phyloP scores from a whole-genome alignment of 1,140 invertebrate genomes.

The Zaprionus inermis region DNA sequence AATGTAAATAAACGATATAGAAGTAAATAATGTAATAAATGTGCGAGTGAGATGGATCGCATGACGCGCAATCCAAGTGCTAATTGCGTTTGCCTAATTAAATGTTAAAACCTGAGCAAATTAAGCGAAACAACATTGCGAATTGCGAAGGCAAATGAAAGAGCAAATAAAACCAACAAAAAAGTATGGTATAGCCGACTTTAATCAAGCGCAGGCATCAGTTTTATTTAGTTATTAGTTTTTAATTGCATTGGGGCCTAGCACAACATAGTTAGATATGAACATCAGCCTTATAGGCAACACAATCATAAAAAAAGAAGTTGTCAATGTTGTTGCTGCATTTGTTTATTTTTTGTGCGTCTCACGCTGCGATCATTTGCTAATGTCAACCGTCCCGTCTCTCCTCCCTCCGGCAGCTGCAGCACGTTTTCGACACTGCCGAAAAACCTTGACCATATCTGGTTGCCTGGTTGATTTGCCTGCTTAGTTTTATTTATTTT shows the following conservation, averaged over 20 bases:
- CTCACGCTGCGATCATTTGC: constrained; percentile 52
- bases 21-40: constrained; percentile 24
- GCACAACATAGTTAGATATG: background rate
- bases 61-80: constrained; percentile 65
- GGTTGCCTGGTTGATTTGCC: constrained; percentile 46
- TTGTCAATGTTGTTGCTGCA: constrained; percentile 37
- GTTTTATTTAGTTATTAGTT: constrained; percentile 38
- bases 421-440: constrained; percentile 59
- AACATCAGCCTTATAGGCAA: constrained; percentile 15
- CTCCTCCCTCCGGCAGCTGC: constrained; percentile 52
- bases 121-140: constrained; percentile 39
- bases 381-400: constrained; percentile 71
- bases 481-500: constrained; percentile 29
- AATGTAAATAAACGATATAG: constrained; percentile 42
- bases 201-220: constrained; percentile 57
- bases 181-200: constrained; percentile 20
- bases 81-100: constrained; percentile 76
- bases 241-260: constrained; percentile 35
- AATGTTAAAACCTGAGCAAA: constrained; percentile 75
- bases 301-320: constrained; percentile 31
- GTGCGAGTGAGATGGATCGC: constrained; percentile 13
- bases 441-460: constrained; percentile 72
- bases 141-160: constrained; percentile 25
- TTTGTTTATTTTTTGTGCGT: constrained; percentile 27
- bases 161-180: background rate